Conservation (phyloP, 1,140 invertebrate species). For the Atopsyche davidsoni region DNA sequence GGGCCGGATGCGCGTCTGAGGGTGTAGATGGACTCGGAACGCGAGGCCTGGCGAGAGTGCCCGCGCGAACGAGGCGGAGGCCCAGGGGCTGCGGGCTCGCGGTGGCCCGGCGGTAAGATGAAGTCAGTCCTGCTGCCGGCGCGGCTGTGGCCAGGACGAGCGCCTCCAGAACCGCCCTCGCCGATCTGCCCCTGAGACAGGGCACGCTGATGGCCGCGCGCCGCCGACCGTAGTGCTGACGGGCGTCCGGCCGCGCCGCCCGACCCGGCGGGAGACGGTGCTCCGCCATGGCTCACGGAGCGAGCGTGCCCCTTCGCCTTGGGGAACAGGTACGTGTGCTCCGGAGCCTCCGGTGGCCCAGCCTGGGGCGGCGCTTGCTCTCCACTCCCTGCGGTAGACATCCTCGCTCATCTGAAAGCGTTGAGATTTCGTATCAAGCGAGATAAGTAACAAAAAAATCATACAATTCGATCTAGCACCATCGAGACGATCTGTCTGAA, state of each 20-base stretch:
- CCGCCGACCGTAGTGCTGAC: constrained; percentile 60
- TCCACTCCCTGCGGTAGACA: constrained; percentile 51
- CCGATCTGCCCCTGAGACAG: constrained; percentile 81
- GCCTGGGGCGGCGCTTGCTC: constrained; percentile 44
- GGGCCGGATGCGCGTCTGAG: constrained; percentile 64
- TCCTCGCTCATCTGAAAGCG: constrained; percentile 47
- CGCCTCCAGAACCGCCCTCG: constrained; percentile 41
- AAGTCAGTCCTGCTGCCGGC: constrained; percentile 83
- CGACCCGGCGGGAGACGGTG: constrained; percentile 46
- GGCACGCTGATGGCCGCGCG: constrained; percentile 73
- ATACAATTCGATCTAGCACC: no score
- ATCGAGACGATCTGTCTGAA: no score
- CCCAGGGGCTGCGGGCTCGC: constrained; percentile 47
- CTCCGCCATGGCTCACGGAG: constrained; percentile 74
- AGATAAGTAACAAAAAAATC: no score
- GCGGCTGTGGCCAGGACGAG: constrained; percentile 62
- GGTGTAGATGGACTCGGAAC: constrained; percentile 85
- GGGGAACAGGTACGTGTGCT: constrained; percentile 55
- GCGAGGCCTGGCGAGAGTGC: constrained; percentile 58
- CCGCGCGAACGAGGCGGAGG: constrained; percentile 51
- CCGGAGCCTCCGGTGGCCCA: constrained; percentile 47
- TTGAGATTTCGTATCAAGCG: no score
- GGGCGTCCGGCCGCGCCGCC: constrained; percentile 47
- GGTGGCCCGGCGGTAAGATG: constrained; percentile 74
- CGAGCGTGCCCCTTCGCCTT: constrained; percentile 59